These are phyloP conservation scores for Austrofundulus limnaeus DNA, from an alignment of 2,113 vertebrate species.

Conservation along the genomic window DNA sequence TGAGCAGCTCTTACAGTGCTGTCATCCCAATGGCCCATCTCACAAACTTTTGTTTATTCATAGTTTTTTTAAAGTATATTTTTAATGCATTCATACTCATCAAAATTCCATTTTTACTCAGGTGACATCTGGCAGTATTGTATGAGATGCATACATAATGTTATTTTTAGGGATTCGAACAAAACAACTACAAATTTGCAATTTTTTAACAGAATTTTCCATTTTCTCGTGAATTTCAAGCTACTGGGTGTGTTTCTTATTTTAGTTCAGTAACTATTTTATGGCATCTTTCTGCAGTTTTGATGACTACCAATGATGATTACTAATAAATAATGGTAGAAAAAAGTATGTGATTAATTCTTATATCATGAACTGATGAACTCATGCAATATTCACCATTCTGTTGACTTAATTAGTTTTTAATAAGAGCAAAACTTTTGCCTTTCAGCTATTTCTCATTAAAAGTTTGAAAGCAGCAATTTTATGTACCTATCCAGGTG, in stretches of 20 bases:
- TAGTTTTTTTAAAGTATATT: neutral
- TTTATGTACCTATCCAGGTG: neutral
- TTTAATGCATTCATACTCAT: neutral
- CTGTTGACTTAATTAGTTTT: neutral
- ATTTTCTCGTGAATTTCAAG: neutral
- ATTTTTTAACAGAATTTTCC: too few relatives aligned
- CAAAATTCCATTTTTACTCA: neutral
- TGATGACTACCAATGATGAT: neutral
- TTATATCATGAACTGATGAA: neutral
- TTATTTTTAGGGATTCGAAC: too few relatives aligned
- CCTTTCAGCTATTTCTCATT: conserved; percentile 8
- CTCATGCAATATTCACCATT: neutral
- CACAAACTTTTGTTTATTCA: neutral
- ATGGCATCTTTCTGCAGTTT: neutral
- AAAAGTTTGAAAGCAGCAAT: neutral
- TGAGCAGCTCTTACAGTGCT: conserved; percentile 10
- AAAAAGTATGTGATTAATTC: neutral
- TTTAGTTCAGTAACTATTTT: neutral
- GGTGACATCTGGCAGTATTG: too few relatives aligned
- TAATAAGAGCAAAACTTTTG: neutral
- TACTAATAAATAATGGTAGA: neutral
- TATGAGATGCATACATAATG: too few relatives aligned
- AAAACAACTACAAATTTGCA: neutral
- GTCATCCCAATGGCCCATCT: conserved; percentile 3
- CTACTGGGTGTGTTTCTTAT: neutral